A percentile compares a stretch with the other conserved stretches of the same genome.
Evolutionary conservation across 2,888 invertebrate species (phyloP).

Genomic region (Xestia ashworthii): DNA sequence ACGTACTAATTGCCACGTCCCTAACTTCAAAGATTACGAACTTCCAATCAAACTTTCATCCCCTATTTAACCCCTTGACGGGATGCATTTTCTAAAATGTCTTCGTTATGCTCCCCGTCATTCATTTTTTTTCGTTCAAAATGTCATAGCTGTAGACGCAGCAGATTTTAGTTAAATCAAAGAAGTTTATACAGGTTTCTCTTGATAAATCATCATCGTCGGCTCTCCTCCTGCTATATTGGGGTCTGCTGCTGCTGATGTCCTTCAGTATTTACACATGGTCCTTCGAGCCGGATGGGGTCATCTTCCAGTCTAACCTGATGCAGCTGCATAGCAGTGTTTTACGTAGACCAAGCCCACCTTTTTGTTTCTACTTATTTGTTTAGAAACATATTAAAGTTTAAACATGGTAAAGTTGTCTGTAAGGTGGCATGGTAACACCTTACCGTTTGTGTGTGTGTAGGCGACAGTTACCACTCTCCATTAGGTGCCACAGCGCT

Average conservation of each 20-base stretch:
- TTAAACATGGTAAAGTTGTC: background rate
- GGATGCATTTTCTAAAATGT: background rate
- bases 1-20: background rate
- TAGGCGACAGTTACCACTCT: background rate
- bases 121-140: background rate
- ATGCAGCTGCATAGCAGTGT: background rate
- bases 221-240: no score
- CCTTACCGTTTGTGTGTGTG: background rate
- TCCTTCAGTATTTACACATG: no score
- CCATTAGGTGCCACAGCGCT: slow-evolving; percentile 29
- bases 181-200: background rate
- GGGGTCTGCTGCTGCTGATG: no score
- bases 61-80: background rate
- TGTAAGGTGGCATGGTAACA: background rate
- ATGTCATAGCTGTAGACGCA: background rate
- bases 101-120: background rate
- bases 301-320: background rate
- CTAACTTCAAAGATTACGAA: background rate
- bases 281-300: no score
- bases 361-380: background rate
- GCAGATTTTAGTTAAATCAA: background rate
- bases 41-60: background rate
- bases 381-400: background rate
- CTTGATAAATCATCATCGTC: background rate
- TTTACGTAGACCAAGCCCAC: background rate